Evolutionary conservation across 1,140 invertebrate species (phyloP).

Genomic region (Drosophila kohkoa): DNA sequence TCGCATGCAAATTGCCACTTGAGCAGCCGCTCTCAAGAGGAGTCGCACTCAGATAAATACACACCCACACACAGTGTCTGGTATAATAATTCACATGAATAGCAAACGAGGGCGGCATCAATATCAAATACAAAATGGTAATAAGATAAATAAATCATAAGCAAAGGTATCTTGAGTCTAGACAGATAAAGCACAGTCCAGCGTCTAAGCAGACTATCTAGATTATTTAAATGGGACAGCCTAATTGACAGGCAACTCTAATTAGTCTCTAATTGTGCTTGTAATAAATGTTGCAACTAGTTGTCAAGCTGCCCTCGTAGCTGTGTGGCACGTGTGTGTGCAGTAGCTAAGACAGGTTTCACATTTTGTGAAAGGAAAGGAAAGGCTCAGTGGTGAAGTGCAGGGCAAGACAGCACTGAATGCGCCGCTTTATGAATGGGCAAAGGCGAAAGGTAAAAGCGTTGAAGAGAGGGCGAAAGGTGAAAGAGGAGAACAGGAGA

Average conservation of each 20-base stretch:
- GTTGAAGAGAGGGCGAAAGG: background rate
- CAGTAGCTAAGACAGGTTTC: conserved; percentile 24
- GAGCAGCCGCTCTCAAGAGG: conserved; percentile 52
- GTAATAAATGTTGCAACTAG: background rate
- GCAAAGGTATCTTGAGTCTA: background rate
- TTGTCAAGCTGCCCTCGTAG: conserved; percentile 19
- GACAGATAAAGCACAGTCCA: background rate
- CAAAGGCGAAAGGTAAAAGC: background rate
- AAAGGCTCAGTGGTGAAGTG: conserved; percentile 43
- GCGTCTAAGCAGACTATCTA: background rate
- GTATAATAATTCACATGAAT: conserved; percentile 11
- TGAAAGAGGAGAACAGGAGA: background rate
- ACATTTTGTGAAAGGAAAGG: conserved; percentile 21
- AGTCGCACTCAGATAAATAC: conserved; percentile 45
- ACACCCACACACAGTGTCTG: conserved; percentile 8
- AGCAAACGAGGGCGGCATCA: conserved; percentile 7
- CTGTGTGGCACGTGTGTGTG: conserved; percentile 14
- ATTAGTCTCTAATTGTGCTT: background rate
- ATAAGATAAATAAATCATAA: background rate
- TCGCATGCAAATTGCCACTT: conserved; percentile 81
- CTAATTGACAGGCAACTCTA: background rate
- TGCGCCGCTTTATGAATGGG: conserved; percentile 52
- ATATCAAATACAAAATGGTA: conserved; percentile 2
- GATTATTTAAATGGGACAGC: background rate
- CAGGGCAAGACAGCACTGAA: conserved; percentile 17